Conservation (phyloP, 1,140 invertebrate genomes). For the Papilio machaon region DNA sequence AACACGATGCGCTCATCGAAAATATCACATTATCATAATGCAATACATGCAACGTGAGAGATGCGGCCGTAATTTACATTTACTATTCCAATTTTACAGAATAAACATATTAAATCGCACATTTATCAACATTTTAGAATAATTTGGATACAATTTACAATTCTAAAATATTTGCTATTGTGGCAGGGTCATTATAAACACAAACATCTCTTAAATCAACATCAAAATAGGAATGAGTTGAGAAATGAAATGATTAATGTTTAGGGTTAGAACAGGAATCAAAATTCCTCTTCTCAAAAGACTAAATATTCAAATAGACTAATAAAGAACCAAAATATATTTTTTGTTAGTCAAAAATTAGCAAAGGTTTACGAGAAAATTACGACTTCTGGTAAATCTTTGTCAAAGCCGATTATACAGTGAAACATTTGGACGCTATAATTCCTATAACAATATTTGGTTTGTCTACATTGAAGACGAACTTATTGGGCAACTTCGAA, state of each 20-base stretch:
- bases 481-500: not conserved
- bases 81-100: conserved; percentile 44
- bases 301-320: not conserved
- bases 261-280: not conserved
- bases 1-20: conserved; percentile 62
- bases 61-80: conserved; percentile 63
- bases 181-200: not conserved
- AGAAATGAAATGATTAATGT: not conserved
- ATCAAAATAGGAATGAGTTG: not conserved
- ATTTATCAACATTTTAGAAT: conserved; percentile 21
- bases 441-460: not conserved
- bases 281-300: not conserved
- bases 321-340: not conserved
- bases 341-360: not conserved
- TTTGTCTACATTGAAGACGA: not conserved
- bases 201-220: not conserved
- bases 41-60: conserved; percentile 66
- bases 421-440: not conserved
- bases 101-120: conserved; percentile 2
- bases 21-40: conserved; percentile 77
- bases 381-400: not conserved
- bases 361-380: no score
- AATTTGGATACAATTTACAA: not conserved
- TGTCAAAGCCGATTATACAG: not conserved
- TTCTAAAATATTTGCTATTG: not conserved